phyloP scores from a whole-genome alignment of 2,797 vertebrate genomes.

The Channa striata region DNA sequence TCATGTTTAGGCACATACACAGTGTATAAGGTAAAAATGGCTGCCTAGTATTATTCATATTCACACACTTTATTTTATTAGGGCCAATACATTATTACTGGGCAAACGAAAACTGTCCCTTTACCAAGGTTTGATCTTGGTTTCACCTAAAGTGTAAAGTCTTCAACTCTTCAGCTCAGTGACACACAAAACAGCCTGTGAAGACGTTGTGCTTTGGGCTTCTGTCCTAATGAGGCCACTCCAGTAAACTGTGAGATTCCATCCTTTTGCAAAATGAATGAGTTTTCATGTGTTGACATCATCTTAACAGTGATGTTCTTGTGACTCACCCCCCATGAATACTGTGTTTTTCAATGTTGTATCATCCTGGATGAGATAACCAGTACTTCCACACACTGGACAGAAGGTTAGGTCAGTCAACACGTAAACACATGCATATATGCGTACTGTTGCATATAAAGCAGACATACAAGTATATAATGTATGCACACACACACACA shows the following conservation, averaged over 20 bases:
- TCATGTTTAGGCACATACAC: too few relatives aligned
- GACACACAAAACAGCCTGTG: slow-evolving; percentile 34
- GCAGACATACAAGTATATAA: slow-evolving; percentile 8
- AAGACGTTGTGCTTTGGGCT: slow-evolving; percentile 34
- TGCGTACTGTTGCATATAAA: neutral
- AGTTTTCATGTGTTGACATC: slow-evolving; percentile 50
- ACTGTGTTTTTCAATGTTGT: slow-evolving; percentile 51
- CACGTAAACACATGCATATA: slow-evolving; percentile 6
- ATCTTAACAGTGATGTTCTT: slow-evolving; percentile 58
- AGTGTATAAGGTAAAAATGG: too few relatives aligned
- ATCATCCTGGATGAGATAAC: slow-evolving; percentile 69
- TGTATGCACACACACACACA: slow-evolving; percentile 8
- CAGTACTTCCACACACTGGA: slow-evolving; percentile 40
- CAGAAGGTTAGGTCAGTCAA: slow-evolving; percentile 37
- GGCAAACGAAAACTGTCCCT: slow-evolving; percentile 2
- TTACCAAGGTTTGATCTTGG: slow-evolving; percentile 18
- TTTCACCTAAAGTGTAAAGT: slow-evolving; percentile 24
- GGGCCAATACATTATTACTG: neutral
- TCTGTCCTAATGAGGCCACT: slow-evolving; percentile 46
- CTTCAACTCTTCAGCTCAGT: slow-evolving; percentile 28
- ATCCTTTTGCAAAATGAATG: slow-evolving; percentile 48
- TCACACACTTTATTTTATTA: neutral
- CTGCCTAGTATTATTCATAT: neutral
- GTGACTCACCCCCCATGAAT: slow-evolving; percentile 67
- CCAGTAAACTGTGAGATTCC: slow-evolving; percentile 53